These are phyloP conservation scores for Petrophora chlorosata DNA, from an alignment of 2,888 invertebrate species.

Conservation along the genomic window DNA sequence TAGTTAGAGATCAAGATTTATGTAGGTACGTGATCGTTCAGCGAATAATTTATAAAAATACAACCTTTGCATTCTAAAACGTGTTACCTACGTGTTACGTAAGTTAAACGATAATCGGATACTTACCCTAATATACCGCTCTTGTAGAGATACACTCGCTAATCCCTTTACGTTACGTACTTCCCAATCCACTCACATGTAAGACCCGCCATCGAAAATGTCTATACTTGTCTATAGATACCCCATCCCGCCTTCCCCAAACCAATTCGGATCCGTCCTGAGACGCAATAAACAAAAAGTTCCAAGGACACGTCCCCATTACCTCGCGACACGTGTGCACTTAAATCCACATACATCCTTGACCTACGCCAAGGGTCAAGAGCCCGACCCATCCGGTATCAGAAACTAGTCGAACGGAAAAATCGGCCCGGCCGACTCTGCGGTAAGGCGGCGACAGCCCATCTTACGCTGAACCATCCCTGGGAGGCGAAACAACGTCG, in stretches of 20 bases:
- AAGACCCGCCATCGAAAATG: no score
- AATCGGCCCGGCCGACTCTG: slow-evolving; percentile 57
- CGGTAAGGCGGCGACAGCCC: slow-evolving; percentile 55
- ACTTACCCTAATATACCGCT: no score
- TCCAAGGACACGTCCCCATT: slow-evolving; percentile 17
- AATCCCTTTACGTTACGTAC: no score
- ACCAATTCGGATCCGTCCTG: slow-evolving; percentile 3
- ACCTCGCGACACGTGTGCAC: slow-evolving; percentile 30
- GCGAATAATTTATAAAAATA: no score
- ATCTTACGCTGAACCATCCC: slow-evolving; percentile 42
- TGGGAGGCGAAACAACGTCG: slow-evolving; percentile 18
- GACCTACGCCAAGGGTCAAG: slow-evolving; percentile 69
- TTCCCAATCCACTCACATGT: no score
- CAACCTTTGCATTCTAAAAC: no score
- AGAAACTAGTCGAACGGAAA: slow-evolving; percentile 78
- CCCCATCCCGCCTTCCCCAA: not conserved
- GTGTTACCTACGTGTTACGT: no score
- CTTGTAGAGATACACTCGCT: no score
- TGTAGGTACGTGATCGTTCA: no score
- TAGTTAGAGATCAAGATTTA: no score
- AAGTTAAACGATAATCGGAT: no score
- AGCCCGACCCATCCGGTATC: slow-evolving; percentile 62
- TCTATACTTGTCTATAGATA: not conserved
- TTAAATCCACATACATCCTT: slow-evolving; percentile 54
- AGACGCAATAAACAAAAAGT: slow-evolving; percentile 9